Evolutionary conservation across 37 sponge, comb jelly and placozoan genomes (phyloP), one percentile per base, ranked within the genome.

Genomic region (Tethya wilhelma): DNA sequence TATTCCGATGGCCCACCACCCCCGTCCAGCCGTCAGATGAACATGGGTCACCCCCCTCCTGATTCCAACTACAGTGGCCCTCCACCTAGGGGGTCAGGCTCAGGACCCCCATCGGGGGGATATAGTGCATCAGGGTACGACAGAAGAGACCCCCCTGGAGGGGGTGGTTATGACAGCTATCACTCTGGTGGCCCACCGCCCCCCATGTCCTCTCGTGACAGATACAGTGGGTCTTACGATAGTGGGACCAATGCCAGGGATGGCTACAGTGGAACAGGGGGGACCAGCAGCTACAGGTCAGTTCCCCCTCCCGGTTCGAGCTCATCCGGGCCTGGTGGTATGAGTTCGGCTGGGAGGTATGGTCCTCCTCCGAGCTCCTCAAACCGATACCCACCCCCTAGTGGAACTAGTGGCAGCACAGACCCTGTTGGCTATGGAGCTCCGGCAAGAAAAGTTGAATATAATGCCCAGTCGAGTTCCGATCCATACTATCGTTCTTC

Each of bases 1-100:
- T 78, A 78, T 44, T 64, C 42, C 38, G 45, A 42, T 1, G 75
- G 59, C 30, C 55, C 55, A 49, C 77, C 77, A 6, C 77, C 77
- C 42, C 43, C 66, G 23, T 23, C 30, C 14, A 1, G n/a, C 17
- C 38, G 67, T 17, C 37, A 36, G 11, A 38, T 31, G 2, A 14
- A 14, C 53, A 49, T 9, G 9, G 53, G 53, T 49, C 28, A 6
- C 26, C 71, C 71, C 14, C 69, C 69, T 34, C 44, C 43, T 17
- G 26, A 22, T 22, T 34, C n/a, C 42, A 38, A 11, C 19, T 69
- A 69, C 31, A n/a, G n/a, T n/a, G 74, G 74, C 37, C 45, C 59
- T 7, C 26, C 64, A 22, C 8, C 62, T 22, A 23, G 60, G 23
- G 76, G 59, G 22, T n/a, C n/a, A n/a, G n/a, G n/a, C n/a, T n/a